A percentile compares a stretch with the other conserved stretches of the same genome.
phyloP scores from a whole-genome alignment of 2,113 vertebrate species.

The Pachycephala philippinensis region DNA sequence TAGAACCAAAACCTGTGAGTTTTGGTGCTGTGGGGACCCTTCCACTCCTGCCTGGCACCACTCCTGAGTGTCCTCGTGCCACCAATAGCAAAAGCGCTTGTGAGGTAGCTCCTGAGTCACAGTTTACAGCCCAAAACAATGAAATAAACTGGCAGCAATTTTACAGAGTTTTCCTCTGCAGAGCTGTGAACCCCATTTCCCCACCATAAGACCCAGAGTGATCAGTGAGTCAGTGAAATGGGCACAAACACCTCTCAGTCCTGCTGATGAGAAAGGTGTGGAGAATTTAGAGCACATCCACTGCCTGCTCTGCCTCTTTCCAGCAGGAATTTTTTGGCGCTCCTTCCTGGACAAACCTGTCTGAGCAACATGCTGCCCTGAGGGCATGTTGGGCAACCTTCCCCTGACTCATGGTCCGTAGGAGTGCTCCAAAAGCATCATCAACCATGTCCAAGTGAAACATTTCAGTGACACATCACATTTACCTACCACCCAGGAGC shows the following conservation, averaged over 20 bases:
- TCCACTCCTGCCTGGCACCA: background rate
- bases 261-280: background rate
- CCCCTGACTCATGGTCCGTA: background rate
- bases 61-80: rapidly evolving
- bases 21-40: background rate
- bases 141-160: background rate
- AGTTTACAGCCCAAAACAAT: background rate
- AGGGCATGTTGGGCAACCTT: background rate
- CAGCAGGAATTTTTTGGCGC: background rate
- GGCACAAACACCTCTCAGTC: background rate
- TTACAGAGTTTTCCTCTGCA: background rate
- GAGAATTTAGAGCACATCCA: background rate
- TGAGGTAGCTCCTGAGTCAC: background rate
- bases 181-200: background rate
- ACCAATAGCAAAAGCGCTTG: background rate
- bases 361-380: background rate
- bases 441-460: background rate
- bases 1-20: background rate
- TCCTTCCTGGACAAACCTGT: background rate
- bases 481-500: background rate
- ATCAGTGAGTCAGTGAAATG: background rate
- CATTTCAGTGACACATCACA: background rate
- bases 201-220: rapidly evolving
- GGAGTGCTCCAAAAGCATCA: background rate
- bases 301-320: background rate